phyloP scores from a whole-genome alignment of 1,140 invertebrate species.

The Psilanteris sp. region DNA sequence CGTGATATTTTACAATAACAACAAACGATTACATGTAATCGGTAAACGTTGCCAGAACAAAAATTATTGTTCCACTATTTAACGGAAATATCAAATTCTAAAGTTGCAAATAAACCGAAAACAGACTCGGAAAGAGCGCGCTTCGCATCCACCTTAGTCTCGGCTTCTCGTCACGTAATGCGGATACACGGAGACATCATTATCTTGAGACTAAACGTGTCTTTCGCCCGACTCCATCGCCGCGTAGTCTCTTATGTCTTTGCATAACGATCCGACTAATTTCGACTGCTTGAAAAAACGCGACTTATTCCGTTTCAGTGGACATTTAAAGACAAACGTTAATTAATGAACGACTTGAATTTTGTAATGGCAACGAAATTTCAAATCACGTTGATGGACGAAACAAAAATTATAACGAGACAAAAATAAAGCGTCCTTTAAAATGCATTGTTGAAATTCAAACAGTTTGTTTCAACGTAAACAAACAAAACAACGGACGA shows the following conservation, averaged over 20 bases:
- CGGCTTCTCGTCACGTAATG: conserved; percentile 32
- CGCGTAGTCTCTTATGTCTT: conserved; percentile 28
- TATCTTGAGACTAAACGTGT: conserved; percentile 51
- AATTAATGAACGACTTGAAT: conserved; percentile 1
- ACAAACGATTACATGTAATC: too few species aligned
- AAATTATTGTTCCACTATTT: too few species aligned
- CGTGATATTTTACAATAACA: too few species aligned
- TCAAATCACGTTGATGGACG: background rate
- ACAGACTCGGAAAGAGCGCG: background rate
- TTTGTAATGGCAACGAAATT: background rate
- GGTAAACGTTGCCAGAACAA: too few species aligned
- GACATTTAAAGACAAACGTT: conserved; percentile 8
- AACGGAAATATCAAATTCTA: too few species aligned
- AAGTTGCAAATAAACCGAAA: too few species aligned
- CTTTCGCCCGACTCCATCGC: conserved; percentile 39
- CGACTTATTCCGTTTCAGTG: conserved; percentile 3
- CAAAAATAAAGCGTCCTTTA: too few species aligned
- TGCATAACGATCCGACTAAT: conserved; percentile 48
- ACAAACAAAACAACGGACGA: too few species aligned
- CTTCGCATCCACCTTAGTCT: conserved; percentile 17
- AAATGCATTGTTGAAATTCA: too few species aligned
- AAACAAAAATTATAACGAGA: too few species aligned
- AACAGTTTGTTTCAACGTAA: too few species aligned
- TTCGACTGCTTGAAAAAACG: conserved; percentile 10
- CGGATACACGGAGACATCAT: conserved; percentile 39